Evolutionary conservation across 2,888 invertebrate species (phyloP).

Genomic region (Andrena haemorrhoa): DNA sequence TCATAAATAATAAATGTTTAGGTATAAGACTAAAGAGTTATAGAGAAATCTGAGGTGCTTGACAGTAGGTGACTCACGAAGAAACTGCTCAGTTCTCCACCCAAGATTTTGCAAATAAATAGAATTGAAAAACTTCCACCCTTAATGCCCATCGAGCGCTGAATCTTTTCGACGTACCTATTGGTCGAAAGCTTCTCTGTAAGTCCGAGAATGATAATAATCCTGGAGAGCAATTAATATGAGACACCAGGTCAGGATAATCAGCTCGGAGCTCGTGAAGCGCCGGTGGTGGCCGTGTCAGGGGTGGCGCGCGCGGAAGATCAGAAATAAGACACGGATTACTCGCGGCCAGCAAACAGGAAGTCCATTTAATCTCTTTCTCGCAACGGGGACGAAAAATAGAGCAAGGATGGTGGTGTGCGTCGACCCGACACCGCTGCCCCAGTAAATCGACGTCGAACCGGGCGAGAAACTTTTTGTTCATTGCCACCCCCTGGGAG

Average conservation of each 20-base stretch:
- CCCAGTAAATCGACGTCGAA: constrained; percentile 48
- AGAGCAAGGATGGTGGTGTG: constrained; percentile 8
- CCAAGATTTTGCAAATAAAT: not conserved
- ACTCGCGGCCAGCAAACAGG: constrained; percentile 34
- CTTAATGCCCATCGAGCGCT: not conserved
- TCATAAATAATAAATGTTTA: too few species aligned
- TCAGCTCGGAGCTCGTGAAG: not conserved
- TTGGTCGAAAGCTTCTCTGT: too few species aligned
- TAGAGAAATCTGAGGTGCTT: too few species aligned
- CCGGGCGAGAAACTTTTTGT: constrained; percentile 54
- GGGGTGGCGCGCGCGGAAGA: constrained; percentile 4
- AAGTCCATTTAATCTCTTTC: constrained; percentile 54
- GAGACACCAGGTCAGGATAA: constrained; percentile 10
- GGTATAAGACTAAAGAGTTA: too few species aligned
- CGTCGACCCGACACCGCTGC: constrained; percentile 20
- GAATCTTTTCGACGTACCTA: not conserved
- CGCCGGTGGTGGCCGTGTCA: not conserved
- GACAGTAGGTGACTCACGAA: too few species aligned
- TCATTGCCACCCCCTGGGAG: constrained; percentile 29
- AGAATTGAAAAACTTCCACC: too few species aligned
- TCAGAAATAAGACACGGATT: constrained; percentile 35
- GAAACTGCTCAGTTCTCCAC: not conserved
- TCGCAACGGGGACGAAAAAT: constrained; percentile 25
- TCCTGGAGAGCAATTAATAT: constrained; percentile 21
- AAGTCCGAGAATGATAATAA: not conserved